Percentiles rank a stretch among this genome's conserved stretches.
These are phyloP conservation scores for Sialis lutaria DNA, from an alignment of 2,888 invertebrate species.

Conservation along the genomic window DNA sequence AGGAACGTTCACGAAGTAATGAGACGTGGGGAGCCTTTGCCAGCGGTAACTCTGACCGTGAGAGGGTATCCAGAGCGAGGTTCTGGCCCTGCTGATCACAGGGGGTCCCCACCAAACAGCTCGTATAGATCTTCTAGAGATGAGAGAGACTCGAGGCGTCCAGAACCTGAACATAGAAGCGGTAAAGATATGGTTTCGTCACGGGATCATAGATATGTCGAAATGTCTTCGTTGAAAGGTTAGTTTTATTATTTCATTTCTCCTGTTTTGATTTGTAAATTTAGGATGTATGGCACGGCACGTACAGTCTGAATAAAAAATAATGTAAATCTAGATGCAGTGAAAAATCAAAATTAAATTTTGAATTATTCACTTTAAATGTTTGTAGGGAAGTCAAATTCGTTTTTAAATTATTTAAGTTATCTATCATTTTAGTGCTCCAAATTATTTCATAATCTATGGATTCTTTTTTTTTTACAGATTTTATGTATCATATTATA, in stretches of 20 bases:
- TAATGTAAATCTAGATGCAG: no score
- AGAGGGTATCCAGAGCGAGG: slow-evolving; percentile 12
- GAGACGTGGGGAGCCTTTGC: neutral
- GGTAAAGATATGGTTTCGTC: slow-evolving; percentile 15
- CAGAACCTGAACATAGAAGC: slow-evolving; percentile 14
- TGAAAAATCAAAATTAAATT: no score
- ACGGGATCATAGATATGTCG: slow-evolving; percentile 25
- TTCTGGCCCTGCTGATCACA: slow-evolving; percentile 14
- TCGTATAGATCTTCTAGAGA: slow-evolving; percentile 16
- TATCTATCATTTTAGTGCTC: no score
- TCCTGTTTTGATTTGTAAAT: no score
- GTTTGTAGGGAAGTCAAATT: no score
- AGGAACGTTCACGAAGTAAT: neutral
- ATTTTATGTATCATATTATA: no score
- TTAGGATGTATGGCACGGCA: no score
- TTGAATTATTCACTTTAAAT: no score
- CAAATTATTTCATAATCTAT: no score
- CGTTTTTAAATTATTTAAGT: no score
- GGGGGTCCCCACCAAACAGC: slow-evolving; percentile 19
- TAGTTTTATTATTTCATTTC: neutral
- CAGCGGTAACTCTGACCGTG: neutral
- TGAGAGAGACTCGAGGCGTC: slow-evolving; percentile 14
- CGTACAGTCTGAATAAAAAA: no score
- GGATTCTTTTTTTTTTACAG: no score
- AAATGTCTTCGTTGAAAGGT: slow-evolving; percentile 10